Conservation (phyloP, 1,140 invertebrate genomes). For the Pseudomyrmex gracilis region DNA sequence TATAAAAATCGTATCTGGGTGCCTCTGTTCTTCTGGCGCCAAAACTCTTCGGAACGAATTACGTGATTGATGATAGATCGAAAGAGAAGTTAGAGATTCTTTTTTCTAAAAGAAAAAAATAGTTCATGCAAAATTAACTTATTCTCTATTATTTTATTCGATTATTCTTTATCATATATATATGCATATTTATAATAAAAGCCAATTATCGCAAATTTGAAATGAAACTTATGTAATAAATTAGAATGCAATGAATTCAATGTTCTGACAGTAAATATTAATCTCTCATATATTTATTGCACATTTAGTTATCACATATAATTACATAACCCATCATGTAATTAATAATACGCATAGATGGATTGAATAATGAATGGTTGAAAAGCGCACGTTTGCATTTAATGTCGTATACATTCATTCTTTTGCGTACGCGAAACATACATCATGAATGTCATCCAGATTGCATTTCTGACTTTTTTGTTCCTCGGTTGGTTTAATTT, state of each 20-base stretch:
- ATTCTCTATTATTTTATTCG: too few relatives aligned
- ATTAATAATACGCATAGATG: not conserved
- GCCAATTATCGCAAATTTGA: not conserved
- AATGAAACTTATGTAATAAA: conserved; percentile 4
- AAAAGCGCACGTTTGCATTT: not conserved
- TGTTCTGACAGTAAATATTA: not conserved
- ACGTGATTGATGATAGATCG: conserved; percentile 49
- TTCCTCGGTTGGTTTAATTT: not conserved
- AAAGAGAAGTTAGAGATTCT: not conserved
- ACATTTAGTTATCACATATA: not conserved
- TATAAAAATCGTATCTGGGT: conserved; percentile 38
- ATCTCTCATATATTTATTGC: not conserved
- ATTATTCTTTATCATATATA: not conserved
- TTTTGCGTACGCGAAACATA: conserved; percentile 19
- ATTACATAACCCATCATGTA: conserved; percentile 10
- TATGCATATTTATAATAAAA: not conserved
- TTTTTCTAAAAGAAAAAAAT: not conserved
- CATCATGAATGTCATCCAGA: not conserved
- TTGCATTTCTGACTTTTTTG: conserved; percentile 27
- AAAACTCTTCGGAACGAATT: conserved; percentile 35
- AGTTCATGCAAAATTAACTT: conserved; percentile 24
- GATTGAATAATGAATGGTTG: conserved; percentile 5
- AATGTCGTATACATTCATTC: not conserved
- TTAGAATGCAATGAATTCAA: conserved; percentile 2
- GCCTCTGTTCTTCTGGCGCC: conserved; percentile 31